These are phyloP conservation scores for Tipula confusa DNA, from an alignment of 2,888 invertebrate species.

Conservation along the genomic window DNA sequence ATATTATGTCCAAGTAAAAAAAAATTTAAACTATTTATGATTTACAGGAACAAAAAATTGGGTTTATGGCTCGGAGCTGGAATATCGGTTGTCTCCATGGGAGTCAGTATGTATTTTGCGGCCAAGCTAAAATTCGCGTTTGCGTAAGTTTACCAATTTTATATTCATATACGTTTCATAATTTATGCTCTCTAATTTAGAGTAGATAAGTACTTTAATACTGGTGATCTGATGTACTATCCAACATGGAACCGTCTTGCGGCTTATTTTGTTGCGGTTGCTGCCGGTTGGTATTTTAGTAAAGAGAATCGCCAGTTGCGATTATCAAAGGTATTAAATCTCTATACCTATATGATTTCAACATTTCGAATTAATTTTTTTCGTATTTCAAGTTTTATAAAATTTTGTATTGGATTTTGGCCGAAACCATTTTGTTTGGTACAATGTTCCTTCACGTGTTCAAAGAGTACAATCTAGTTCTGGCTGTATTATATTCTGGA, in stretches of 20 bases:
- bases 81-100: neutral
- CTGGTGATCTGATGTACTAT: slow-evolving; percentile 42
- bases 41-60: neutral
- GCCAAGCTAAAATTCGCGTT: neutral
- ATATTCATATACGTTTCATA: neutral
- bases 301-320: slow-evolving; percentile 40
- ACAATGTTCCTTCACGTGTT: neutral
- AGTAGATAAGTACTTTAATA: slow-evolving; percentile 33
- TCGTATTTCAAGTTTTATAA: neutral
- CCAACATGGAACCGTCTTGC: slow-evolving; percentile 47
- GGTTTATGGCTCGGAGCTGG: neutral
- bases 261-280: slow-evolving; percentile 46
- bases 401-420: neutral
- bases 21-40: neutral
- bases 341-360: too few relatives aligned
- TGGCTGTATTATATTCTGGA: neutral
- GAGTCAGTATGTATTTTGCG: neutral
- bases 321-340: slow-evolving; percentile 42
- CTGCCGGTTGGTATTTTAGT: slow-evolving; percentile 46
- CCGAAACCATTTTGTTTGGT: neutral
- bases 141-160: neutral
- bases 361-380: neutral
- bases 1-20: too few relatives aligned
- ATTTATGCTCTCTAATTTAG: slow-evolving; percentile 32
- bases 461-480: neutral